These are phyloP conservation scores for Leguminivora glycinivorella DNA, from an alignment of 1,140 invertebrate species.

Conservation along the genomic window DNA sequence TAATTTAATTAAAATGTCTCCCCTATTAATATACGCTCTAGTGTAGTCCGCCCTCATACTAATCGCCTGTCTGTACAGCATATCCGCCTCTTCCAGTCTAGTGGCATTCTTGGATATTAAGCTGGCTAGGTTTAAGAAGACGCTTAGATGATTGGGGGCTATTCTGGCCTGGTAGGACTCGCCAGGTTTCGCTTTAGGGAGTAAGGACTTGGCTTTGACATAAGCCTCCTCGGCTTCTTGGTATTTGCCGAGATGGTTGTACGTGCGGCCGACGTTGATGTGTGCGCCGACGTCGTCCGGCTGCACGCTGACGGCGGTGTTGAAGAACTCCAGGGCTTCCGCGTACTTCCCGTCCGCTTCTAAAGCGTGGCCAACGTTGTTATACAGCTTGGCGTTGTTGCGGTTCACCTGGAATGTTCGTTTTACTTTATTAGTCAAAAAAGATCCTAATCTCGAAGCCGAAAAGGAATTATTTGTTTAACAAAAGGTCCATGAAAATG, in stretches of 20 bases:
- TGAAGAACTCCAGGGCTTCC: slow-evolving; percentile 94
- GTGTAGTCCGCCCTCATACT: slow-evolving; percentile 98
- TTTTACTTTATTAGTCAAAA: background rate
- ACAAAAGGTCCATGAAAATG: no score
- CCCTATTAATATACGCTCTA: slow-evolving; percentile 97
- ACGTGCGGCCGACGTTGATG: slow-evolving; percentile 97
- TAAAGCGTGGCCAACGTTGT: slow-evolving; percentile 97
- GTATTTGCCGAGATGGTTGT: slow-evolving; percentile 94
- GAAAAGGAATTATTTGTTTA: no score
- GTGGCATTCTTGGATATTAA: slow-evolving; percentile 96
- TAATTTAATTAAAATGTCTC: slow-evolving; percentile 96
- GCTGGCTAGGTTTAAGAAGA: slow-evolving; percentile 97
- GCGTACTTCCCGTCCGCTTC: slow-evolving; percentile 91
- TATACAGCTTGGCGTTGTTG: slow-evolving; percentile 96
- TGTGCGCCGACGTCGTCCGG: slow-evolving; percentile 97
- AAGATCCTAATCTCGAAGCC: background rate
- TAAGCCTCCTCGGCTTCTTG: slow-evolving; percentile 95
- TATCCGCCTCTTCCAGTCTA: slow-evolving; percentile 94
- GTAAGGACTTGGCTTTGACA: slow-evolving; percentile 90
- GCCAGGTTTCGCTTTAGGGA: slow-evolving; percentile 94
- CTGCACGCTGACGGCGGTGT: slow-evolving; percentile 95
- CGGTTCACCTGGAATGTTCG: slow-evolving; percentile 85
- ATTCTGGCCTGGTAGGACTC: slow-evolving; percentile 97
- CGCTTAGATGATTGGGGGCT: slow-evolving; percentile 97
- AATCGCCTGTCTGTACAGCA: slow-evolving; percentile 94